These are phyloP conservation scores for Conistra vaccinii DNA, from an alignment of 2,888 invertebrate species.

Conservation along the genomic window DNA sequence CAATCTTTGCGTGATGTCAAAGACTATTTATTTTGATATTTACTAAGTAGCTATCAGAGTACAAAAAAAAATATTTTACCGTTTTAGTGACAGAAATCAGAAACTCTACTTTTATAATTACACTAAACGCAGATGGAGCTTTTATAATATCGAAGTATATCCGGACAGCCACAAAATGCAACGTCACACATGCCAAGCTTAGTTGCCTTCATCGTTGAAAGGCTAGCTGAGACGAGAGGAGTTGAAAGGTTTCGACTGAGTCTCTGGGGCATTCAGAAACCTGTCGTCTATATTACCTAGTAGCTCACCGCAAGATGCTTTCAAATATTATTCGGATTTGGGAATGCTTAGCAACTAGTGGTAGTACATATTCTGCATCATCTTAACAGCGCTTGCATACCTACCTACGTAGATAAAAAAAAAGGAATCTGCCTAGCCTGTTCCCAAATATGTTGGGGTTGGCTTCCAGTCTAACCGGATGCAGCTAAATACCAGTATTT, in stretches of 20 bases:
- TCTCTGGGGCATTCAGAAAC: conserved; percentile 15
- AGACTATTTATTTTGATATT: too few relatives aligned
- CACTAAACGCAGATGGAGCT: not conserved
- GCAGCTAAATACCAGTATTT: too few relatives aligned
- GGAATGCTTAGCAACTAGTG: not conserved
- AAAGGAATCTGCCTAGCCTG: too few relatives aligned
- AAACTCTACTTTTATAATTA: not conserved
- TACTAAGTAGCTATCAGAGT: too few relatives aligned
- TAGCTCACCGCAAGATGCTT: not conserved
- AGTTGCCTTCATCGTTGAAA: not conserved
- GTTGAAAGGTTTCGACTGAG: conserved; percentile 25
- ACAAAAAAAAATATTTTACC: not conserved
- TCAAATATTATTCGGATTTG: not conserved
- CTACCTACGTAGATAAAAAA: not conserved
- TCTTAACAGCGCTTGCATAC: not conserved
- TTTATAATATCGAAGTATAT: not conserved
- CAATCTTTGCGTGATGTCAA: too few relatives aligned
- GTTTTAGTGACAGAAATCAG: not conserved
- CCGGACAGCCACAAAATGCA: not conserved
- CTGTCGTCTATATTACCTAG: not conserved
- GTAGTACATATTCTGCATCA: not conserved
- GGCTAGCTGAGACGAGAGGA: not conserved
- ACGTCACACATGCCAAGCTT: not conserved
- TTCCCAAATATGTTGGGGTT: too few relatives aligned
- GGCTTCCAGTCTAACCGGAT: too few relatives aligned